Evolutionary conservation across 2,797 vertebrate genomes (phyloP).

Genomic region (Ptychobarbus kaznakovi): DNA sequence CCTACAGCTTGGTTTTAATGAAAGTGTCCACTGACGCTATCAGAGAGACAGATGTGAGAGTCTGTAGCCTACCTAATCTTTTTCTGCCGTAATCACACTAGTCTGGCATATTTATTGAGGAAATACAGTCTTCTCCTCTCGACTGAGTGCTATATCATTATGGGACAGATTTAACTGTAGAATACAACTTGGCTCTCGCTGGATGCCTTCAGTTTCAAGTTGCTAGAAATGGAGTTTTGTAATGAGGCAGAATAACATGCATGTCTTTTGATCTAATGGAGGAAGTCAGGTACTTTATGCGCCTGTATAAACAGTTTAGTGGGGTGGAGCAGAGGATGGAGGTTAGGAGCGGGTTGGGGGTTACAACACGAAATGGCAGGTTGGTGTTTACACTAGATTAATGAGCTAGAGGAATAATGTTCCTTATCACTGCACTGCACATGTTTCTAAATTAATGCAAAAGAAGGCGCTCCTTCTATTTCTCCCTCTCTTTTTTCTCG

Average conservation of each 20-base stretch:
- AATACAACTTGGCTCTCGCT: not conserved
- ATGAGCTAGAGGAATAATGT: slow-evolving; percentile 62
- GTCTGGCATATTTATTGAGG: slow-evolving; percentile 60
- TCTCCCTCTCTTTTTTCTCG: slow-evolving; percentile 12
- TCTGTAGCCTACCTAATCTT: slow-evolving; percentile 41
- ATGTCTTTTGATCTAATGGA: slow-evolving; percentile 32
- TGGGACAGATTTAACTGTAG: slow-evolving; percentile 24
- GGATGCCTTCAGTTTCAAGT: slow-evolving; percentile 12
- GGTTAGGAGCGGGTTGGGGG: slow-evolving; percentile 4
- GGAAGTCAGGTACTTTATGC: slow-evolving; percentile 23
- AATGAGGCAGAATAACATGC: slow-evolving; percentile 5
- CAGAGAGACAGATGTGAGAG: slow-evolving; percentile 55
- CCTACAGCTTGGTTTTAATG: slow-evolving; percentile 59
- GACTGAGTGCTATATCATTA: slow-evolving; percentile 50
- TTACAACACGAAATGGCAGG: slow-evolving; percentile 53
- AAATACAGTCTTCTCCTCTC: slow-evolving; percentile 36
- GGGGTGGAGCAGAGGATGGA: slow-evolving; percentile 11
- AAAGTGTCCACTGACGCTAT: slow-evolving; percentile 61
- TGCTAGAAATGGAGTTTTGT: not conserved
- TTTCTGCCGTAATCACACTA: slow-evolving; percentile 56
- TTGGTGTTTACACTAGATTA: slow-evolving; percentile 65
- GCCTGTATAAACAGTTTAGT: slow-evolving; percentile 19
- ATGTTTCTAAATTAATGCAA: slow-evolving; percentile 63
- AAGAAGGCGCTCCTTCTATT: slow-evolving; percentile 38
- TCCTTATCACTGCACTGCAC: slow-evolving; percentile 64